Percentiles rank a stretch among this genome's conserved stretches.
Evolutionary conservation across 2,113 vertebrate species (phyloP).

Genomic region (Malurus alboscapulatus): DNA sequence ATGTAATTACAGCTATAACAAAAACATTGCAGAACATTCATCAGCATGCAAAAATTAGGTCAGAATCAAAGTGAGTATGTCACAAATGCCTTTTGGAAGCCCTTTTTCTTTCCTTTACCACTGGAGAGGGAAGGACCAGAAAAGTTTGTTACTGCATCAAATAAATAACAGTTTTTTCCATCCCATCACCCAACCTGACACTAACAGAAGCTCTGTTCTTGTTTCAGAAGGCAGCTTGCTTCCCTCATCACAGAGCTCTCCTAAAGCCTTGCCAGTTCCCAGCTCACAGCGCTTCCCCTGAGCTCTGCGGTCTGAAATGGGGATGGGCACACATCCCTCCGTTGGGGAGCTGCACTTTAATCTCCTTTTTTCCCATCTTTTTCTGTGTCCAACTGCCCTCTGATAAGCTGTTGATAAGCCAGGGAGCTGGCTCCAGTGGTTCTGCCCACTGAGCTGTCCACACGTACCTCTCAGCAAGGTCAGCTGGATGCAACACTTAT

Average conservation of each 20-base stretch:
- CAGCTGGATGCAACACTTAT: rapidly evolving
- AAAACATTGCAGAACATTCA: conserved; percentile 7
- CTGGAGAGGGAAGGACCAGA: neutral
- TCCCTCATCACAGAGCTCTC: neutral
- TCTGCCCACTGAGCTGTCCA: neutral
- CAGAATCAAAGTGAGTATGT: neutral
- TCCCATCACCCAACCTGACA: neutral
- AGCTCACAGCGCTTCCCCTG: neutral
- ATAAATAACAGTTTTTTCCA: neutral
- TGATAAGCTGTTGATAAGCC: neutral
- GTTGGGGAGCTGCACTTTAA: neutral
- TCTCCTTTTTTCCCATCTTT: neutral
- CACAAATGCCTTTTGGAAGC: neutral
- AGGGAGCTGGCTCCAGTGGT: neutral
- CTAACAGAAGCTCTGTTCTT: neutral
- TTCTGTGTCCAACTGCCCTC: neutral
- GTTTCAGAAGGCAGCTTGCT: neutral
- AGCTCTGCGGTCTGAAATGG: neutral
- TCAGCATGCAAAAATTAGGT: neutral
- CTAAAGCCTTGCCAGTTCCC: neutral
- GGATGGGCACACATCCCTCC: rapidly evolving
- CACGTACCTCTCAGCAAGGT: rapidly evolving
- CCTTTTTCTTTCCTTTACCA: neutral
- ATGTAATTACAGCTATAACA: neutral
- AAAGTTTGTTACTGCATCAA: neutral